phyloP scores from a whole-genome alignment of 2,113 vertebrate genomes.

The Psilopogon haemacephalus region DNA sequence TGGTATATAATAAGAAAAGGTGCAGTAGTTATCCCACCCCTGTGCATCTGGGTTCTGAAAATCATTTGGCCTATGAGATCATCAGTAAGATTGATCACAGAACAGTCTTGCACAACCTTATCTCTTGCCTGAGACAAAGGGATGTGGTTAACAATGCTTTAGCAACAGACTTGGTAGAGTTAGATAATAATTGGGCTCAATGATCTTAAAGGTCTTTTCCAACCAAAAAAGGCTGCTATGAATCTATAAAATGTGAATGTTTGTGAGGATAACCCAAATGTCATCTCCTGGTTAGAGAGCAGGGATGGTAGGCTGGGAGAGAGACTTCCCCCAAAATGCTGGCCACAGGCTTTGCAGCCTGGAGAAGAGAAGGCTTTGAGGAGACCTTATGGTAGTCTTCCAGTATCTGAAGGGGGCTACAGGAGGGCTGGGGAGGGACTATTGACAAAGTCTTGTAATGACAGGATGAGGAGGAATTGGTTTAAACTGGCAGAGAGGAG shows the following conservation, averaged over 20 bases:
- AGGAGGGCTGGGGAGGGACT: no score
- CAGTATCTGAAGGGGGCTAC: no score
- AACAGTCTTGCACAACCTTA: not conserved
- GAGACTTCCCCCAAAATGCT: not conserved
- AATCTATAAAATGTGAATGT: not conserved
- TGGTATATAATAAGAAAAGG: not conserved
- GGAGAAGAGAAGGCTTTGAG: not conserved
- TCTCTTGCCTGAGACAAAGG: not conserved
- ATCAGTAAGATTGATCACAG: not conserved
- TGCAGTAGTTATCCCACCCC: not conserved
- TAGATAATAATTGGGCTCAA: no score
- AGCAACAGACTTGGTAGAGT: no score
- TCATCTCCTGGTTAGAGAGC: not conserved
- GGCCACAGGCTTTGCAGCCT: not conserved
- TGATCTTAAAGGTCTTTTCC: no score
- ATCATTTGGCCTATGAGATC: not conserved
- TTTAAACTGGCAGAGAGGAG: no score
- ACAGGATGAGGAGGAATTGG: no score
- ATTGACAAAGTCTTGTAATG: no score
- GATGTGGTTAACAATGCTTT: no score
- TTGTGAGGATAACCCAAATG: not conserved
- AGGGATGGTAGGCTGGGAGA: not conserved
- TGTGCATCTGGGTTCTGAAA: not conserved
- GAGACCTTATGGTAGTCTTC: no score
- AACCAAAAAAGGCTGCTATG: no score